phyloP scores from a whole-genome alignment of 1,140 invertebrate genomes.

The Drosophila nannoptera region DNA sequence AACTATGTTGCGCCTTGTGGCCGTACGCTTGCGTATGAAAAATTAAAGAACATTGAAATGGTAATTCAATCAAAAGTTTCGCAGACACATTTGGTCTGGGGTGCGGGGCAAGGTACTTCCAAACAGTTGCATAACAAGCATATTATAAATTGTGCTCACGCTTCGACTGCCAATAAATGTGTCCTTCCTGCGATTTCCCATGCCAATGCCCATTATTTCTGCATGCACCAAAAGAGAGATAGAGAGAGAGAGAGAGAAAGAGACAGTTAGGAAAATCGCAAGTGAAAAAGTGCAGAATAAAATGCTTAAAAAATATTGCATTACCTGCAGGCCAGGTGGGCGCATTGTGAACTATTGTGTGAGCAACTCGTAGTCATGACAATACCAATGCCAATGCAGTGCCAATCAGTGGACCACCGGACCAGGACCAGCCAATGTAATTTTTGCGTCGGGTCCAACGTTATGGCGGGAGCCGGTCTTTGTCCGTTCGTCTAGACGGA shows the following conservation, averaged over 20 bases:
- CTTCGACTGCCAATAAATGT: slow-evolving; percentile 20
- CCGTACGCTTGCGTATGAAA: slow-evolving; percentile 1
- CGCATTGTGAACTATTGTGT: slow-evolving; percentile 1
- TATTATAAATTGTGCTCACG: slow-evolving; percentile 22
- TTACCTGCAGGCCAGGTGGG: neutral
- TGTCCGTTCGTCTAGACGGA: slow-evolving; percentile 34
- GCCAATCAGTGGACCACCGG: slow-evolving; percentile 8
- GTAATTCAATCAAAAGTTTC: slow-evolving; percentile 61
- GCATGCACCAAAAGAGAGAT: slow-evolving; percentile 4
- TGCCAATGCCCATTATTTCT: neutral
- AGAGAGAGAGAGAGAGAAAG: no score
- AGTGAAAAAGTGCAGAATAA: slow-evolving; percentile 1
- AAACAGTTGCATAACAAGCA: slow-evolving; percentile 30
- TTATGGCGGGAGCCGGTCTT: neutral
- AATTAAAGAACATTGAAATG: slow-evolving; percentile 54
- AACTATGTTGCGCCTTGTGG: slow-evolving; percentile 27
- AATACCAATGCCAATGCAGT: neutral
- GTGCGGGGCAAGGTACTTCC: neutral
- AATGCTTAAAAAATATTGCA: neutral
- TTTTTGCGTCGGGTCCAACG: neutral
- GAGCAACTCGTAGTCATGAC: neutral
- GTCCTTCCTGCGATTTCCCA: neutral
- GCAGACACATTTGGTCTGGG: neutral
- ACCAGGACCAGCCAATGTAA: neutral
- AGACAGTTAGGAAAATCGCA: no score